Percentiles rank a stretch among this genome's conserved stretches.
These are phyloP conservation scores for Echinometra lucunter DNA, from an alignment of 53 echinoderm and acorn worm species.

Conservation along the genomic window DNA sequence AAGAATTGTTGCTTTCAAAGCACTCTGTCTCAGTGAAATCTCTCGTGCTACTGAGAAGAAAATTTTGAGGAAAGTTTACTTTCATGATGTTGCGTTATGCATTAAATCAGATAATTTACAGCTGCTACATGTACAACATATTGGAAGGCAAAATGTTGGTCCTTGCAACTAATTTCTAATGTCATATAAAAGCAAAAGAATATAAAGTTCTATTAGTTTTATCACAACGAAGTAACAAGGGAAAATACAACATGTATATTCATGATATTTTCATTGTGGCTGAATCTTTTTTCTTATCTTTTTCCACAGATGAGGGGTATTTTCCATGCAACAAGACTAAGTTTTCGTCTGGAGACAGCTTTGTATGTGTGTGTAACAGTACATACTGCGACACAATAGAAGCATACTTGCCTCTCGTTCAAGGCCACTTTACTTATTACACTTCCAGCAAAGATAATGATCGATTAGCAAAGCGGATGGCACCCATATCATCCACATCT, in stretches of 20 bases:
- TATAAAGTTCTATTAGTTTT: no score
- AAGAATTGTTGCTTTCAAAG: no score
- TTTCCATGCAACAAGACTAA: conserved; percentile 14
- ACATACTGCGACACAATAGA: conserved; percentile 84
- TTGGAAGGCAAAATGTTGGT: no score
- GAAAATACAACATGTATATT: neutral
- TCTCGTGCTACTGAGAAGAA: no score
- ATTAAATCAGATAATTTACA: no score
- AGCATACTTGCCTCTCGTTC: conserved; percentile 52
- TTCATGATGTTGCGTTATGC: no score
- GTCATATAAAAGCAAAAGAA: no score
- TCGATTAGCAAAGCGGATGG: conserved; percentile 73
- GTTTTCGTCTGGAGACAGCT: conserved; percentile 57
- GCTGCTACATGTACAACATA: no score
- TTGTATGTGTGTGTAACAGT: conserved; percentile 83
- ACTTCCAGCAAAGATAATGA: conserved; percentile 78
- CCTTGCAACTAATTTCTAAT: no score
- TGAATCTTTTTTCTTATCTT: neutral
- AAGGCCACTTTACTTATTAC: conserved; percentile 62
- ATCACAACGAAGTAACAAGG: no score
- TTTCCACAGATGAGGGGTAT: neutral
- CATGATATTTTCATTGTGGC: neutral
- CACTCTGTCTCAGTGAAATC: no score
- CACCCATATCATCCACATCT: conserved; percentile 65
- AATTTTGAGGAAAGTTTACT: no score